phyloP scores from a whole-genome alignment of 2,888 invertebrate species.

The Tetropium fuscum region DNA sequence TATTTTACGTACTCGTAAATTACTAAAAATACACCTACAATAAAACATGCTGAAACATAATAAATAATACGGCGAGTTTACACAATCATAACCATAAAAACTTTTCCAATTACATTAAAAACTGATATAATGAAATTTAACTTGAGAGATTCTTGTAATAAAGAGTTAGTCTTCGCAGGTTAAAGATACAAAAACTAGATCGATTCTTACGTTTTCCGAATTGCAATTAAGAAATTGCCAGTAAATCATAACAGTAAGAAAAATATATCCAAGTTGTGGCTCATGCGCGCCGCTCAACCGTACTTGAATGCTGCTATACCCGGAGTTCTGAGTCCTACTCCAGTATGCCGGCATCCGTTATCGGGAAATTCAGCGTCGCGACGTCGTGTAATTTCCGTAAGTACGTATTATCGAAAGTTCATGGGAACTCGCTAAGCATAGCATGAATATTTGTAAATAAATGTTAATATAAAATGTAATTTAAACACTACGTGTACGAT shows the following conservation, averaged over 20 bases:
- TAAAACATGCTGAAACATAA: neutral
- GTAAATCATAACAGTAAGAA: conserved; percentile 25
- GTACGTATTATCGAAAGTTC: neutral
- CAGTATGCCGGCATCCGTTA: conserved; percentile 22
- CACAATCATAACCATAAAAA: conserved; percentile 10
- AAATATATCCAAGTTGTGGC: conserved; percentile 22
- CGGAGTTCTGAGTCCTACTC: conserved; percentile 17
- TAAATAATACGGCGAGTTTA: neutral
- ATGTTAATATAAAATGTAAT: too few relatives aligned
- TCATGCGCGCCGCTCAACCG: conserved; percentile 13
- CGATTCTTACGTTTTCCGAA: conserved; percentile 22
- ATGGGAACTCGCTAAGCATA: too few relatives aligned
- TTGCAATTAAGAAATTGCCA: conserved; percentile 28
- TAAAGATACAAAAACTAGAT: conserved; percentile 19
- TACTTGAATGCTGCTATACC: conserved; percentile 15
- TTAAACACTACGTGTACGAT: too few relatives aligned
- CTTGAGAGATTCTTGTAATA: conserved; percentile 8
- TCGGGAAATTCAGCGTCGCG: conserved; percentile 19
- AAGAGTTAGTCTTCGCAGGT: conserved; percentile 2
- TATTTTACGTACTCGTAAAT: too few relatives aligned
- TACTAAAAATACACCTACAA: too few relatives aligned
- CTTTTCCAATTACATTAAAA: conserved; percentile 21
- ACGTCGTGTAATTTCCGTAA: neutral
- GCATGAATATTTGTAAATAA: too few relatives aligned
- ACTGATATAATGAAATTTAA: conserved; percentile 13